A percentile compares a stretch with the other conserved stretches of the same genome.
Conservation (phyloP, 2,113 vertebrate species). For the Archocentrus centrarchus region DNA sequence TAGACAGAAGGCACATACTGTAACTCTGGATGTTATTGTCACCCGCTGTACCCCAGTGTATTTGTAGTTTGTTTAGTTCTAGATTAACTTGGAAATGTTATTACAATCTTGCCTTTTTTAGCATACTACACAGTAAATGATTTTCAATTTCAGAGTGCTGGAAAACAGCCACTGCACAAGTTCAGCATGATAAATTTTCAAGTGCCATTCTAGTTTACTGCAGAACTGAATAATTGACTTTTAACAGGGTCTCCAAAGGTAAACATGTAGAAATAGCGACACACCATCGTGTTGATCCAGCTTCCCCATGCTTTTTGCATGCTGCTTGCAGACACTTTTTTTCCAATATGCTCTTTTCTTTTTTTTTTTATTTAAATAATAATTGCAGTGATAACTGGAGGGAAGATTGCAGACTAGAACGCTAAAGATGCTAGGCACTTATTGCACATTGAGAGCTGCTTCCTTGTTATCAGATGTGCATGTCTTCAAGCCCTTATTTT, state of each 20-base stretch:
- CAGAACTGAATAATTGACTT: conserved; percentile 13
- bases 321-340: neutral
- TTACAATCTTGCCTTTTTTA: conserved; percentile 29
- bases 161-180: conserved; percentile 36
- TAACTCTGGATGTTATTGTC: conserved; percentile 16
- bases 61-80: conserved; percentile 28
- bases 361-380: neutral
- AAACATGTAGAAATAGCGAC: conserved; percentile 7
- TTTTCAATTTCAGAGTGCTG: conserved; percentile 31
- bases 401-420: neutral
- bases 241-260: neutral
- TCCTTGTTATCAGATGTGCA: conserved; percentile 67
- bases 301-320: neutral
- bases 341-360: neutral
- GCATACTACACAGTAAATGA: conserved; percentile 4
- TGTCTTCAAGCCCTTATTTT: conserved; percentile 69
- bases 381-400: neutral
- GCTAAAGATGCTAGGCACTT: neutral
- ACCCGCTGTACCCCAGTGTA: neutral
- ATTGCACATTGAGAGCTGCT: conserved; percentile 34
- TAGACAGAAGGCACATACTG: neutral
- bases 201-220: conserved; percentile 34
- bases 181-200: conserved; percentile 34
- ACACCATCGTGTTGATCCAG: neutral
- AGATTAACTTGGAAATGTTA: conserved; percentile 25